Evolutionary conservation across 2,113 vertebrate genomes (phyloP).

Genomic region (Phrynocephalus versicolor): DNA sequence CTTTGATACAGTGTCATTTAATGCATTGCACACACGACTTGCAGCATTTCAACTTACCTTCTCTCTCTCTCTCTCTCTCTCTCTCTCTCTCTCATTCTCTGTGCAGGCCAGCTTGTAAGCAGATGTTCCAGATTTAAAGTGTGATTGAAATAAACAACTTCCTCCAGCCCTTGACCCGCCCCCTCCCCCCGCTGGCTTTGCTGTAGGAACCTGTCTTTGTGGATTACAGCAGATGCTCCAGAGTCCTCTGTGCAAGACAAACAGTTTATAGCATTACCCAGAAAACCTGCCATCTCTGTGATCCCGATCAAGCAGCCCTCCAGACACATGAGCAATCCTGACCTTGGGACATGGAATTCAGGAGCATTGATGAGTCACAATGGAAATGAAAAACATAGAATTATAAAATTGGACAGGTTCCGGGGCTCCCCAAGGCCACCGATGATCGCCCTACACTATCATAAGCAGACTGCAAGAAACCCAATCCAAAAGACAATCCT

Average conservation of each 20-base stretch:
- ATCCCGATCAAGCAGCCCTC: slow-evolving; percentile 13
- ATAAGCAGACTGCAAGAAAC: too few species aligned
- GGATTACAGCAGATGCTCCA: slow-evolving; percentile 58
- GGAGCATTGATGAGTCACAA: too few species aligned
- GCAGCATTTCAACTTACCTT: neutral
- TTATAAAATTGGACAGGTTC: too few species aligned
- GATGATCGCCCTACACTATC: too few species aligned
- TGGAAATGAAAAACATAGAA: too few species aligned
- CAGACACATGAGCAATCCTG: slow-evolving; percentile 22
- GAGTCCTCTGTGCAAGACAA: slow-evolving; percentile 47
- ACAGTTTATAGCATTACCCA: slow-evolving; percentile 26
- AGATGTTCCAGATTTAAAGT: slow-evolving; percentile 28
- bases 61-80: too few species aligned
- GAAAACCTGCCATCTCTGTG: slow-evolving; percentile 32
- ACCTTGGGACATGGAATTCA: slow-evolving; percentile 24
- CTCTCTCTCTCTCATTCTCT: too few species aligned
- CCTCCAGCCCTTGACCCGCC: slow-evolving; percentile 52
- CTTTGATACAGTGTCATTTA: neutral
- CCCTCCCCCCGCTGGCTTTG: slow-evolving; percentile 43
- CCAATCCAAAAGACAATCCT: too few species aligned
- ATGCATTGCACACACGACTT: neutral
- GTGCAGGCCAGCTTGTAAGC: neutral
- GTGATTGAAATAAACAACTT: slow-evolving; percentile 56
- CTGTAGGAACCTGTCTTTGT: slow-evolving; percentile 53
- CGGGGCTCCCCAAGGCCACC: too few species aligned